Conservation (phyloP, 2,888 invertebrate species). For the Archips xylosteana region DNA sequence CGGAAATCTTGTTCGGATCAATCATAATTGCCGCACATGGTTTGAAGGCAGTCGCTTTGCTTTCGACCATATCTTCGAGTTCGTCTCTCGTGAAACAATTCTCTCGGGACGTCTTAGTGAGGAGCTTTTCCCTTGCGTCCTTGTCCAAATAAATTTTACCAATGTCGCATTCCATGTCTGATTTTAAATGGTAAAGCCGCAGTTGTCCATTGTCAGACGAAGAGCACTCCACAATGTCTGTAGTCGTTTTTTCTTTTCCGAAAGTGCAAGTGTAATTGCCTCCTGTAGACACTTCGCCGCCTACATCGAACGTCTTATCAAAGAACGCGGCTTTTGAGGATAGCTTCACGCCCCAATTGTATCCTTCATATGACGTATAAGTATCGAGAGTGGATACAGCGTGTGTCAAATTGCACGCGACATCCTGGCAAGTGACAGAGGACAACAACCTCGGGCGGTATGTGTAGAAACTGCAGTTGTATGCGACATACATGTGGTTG, state of each 20-base stretch:
- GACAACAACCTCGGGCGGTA: neutral
- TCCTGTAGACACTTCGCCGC: neutral
- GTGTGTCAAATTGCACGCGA: neutral
- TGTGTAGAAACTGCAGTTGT: neutral
- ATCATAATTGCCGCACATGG: neutral
- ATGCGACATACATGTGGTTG: neutral
- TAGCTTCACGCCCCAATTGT: slow-evolving; percentile 4
- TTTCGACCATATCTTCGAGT: neutral
- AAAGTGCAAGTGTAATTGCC: neutral
- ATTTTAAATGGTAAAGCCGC: neutral
- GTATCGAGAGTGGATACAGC: neutral
- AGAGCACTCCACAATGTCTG: neutral
- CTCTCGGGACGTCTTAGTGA: neutral
- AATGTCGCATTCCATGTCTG: neutral
- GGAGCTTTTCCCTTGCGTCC: neutral
- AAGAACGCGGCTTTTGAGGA: neutral
- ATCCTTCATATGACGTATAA: neutral
- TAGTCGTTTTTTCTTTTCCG: neutral
- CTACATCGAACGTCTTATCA: neutral
- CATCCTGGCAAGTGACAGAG: neutral
- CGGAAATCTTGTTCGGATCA: neutral
- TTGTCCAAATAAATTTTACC: neutral
- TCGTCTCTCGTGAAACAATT: neutral
- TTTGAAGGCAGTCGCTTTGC: neutral
- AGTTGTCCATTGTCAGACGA: neutral